Base-by-base conservation (phyloP, 2,888 invertebrate species). In the Pollenia angustigena region DNA sequence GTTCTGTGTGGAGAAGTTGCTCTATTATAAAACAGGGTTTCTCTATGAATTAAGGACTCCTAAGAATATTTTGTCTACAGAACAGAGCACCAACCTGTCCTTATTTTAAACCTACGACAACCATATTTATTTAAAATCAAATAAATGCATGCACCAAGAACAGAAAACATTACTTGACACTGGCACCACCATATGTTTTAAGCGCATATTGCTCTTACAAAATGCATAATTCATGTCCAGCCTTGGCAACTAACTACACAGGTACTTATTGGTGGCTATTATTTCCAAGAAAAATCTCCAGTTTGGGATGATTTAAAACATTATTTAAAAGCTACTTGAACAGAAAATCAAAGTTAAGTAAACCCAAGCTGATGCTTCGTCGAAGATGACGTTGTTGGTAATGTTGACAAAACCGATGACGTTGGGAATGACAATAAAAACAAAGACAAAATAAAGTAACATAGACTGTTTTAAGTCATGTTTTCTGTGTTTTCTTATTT, bases 311-410 rank as follows among this genome's bases (percentile, higher is more conserved):
- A 71, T 71, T 81, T 76, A 76, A 14, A 69, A 75, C 40, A n/a
- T 48, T 42, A 50, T 62, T 71, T 71, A 18, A 71, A 71, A 48
- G 46, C 40, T 48, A 60, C 46, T 60, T 60, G 11, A 9, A 1
- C 1, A 60, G 50, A 66, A 76, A 62, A 78, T 54, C 48, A 74
- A 81, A 75, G 58, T 88, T 87, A 85, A 91, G 91, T 66, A 9
- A 72, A 64, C 58, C 44, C 50, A 23, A 79, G 50, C 60, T 40
- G 62, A 23, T 42, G 42, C 48, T 69, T 32, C 42, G 69, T 52
- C 80, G 54, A 72, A 44, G 62, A 52, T 46, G 80, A 80, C 4
- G 48, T 68, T 18, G 40, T 52, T 9, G 16, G 62, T 14, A 50
- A 62, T 58, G 72, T 74, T 89, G 87, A 84, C 62, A 64, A 58